Evolutionary conservation across 2,113 vertebrate genomes (phyloP), one percentile per base, ranked within the genome.

Genomic region (Microtus montanus): DNA sequence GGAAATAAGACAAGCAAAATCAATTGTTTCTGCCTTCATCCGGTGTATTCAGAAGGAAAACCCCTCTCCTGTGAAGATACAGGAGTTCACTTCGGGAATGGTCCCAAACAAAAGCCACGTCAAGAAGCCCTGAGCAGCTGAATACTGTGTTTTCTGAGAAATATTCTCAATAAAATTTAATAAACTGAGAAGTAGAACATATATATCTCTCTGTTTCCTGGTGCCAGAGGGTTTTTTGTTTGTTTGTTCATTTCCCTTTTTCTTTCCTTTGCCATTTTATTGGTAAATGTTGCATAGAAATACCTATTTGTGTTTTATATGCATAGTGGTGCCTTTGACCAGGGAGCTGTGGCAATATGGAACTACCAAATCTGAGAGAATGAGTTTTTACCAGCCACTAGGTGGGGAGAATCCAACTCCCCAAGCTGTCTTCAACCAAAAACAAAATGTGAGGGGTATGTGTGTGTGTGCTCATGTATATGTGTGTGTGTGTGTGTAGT

Each of bases 1-100:
- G 66, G 87, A 85, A 93, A 70, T 35, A 61, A 85, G 91, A 70
- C 93, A 77, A 68, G 17, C 83, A 17, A 92, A 94, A 77, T 90
- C 77, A 88, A 85, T 77, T 58, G 77, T 87, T 83, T 90, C 58
- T 86, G 4, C 71, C 78, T 38, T 82, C 12, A 68, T 44, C 77
- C 79, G 6, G 91, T 41, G 33, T 68, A 54, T 49, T 90, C 35
- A 70, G 17, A 84, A 91, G 66, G 41, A 49, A 44, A 24, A 47
- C 2, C 70, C 20, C 13, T 92, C n/a, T 86, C 44, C 44, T 91
- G 54, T 88, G 77, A 83, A 68, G 91, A 77, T 94, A 24, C 63
- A 73, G 26, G 10, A 95, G 4, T 44, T 92, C 41, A 71, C 38
- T 82, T 35, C 47, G 6, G 14, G 11, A 52, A 35, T 1, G 68